These are phyloP conservation scores for Micropterix aruncella DNA, from an alignment of 2,888 invertebrate genomes.

Conservation along the genomic window DNA sequence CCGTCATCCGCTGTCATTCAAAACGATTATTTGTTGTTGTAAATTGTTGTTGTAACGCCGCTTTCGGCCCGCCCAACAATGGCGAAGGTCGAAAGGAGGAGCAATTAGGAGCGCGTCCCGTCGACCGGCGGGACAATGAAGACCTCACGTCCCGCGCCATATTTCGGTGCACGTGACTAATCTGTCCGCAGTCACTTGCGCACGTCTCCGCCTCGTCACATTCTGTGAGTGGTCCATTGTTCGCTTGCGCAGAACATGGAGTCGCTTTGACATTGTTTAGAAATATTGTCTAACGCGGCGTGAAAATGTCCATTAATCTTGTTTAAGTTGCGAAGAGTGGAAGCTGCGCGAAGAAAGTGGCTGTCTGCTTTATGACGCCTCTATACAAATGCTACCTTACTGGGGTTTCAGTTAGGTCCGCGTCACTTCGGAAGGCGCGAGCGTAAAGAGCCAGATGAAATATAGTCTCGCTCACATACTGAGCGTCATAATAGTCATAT, in stretches of 20 bases:
- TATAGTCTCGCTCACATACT: too few relatives aligned
- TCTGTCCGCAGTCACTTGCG: neutral
- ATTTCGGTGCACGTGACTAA: neutral
- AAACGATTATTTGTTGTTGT: too few relatives aligned
- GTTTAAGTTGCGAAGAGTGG: too few relatives aligned
- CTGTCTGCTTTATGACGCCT: too few relatives aligned
- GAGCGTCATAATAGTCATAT: too few relatives aligned
- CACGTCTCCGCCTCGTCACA: neutral
- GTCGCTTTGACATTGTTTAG: neutral
- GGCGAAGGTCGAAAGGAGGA: slow-evolving; percentile 11
- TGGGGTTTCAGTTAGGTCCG: too few relatives aligned
- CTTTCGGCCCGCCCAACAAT: slow-evolving; percentile 4
- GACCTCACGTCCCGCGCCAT: neutral
- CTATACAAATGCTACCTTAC: too few relatives aligned
- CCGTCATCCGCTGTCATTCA: too few relatives aligned
- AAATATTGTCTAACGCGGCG: neutral
- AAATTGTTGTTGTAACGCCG: too few relatives aligned
- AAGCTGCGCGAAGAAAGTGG: neutral
- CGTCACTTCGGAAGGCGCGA: too few relatives aligned
- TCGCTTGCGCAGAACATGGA: neutral
- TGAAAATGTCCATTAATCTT: neutral
- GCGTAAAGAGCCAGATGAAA: too few relatives aligned
- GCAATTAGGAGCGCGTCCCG: neutral
- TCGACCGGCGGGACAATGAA: neutral
- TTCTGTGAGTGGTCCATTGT: neutral